Evolutionary conservation across 1,140 invertebrate species (phyloP), one percentile per base, ranked within the genome.

Genomic region (Zaprionus inermis): DNA sequence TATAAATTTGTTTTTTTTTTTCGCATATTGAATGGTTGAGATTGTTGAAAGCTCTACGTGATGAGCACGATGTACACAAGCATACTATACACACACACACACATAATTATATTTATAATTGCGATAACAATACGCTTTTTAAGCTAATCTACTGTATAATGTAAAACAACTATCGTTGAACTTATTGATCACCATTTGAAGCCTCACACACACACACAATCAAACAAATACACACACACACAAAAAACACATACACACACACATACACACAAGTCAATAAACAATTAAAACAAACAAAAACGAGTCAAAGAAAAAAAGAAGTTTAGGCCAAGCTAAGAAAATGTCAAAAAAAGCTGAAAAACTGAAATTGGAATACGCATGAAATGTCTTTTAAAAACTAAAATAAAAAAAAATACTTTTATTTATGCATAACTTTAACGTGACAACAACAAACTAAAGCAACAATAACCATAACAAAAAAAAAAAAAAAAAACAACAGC

Each of bases 101-200:
- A 54, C 2, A 61, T 34, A 52, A 34, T 18, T 44, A 30, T 67
- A 61, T 61, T 20, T 73, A 68, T 54, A 59, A 55, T 36, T 57
- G 65, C 65, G 59, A 68, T 73, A 67, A 59, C 32, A 67, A 68
- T 54, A 73, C 71, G 71, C 64, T 72, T 72, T 56, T 52, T 72
- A 72, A 66, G 55, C 61, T 66, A 58, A 72, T 54, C 20, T 54
- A 63, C 18, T 64, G 49, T 70, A 44, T 57, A 74, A 65, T 69
- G 64, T 81, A 74, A 64, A 52, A 57, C 38, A 64, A 68, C 67
- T 54, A 73, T 49, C 38, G 58, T 61, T 34, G 51, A 78, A 49
- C 75, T 63, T 32, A 58, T 68, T 44, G 64, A 79, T 69, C 52
- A 59, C 49, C 59, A 65, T 70, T 70, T 46, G 44, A 72, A 65